Evolutionary conservation across 2,888 invertebrate genomes (phyloP), one percentile per base, ranked within the genome.

Genomic region (Drosophila yooni): DNA sequence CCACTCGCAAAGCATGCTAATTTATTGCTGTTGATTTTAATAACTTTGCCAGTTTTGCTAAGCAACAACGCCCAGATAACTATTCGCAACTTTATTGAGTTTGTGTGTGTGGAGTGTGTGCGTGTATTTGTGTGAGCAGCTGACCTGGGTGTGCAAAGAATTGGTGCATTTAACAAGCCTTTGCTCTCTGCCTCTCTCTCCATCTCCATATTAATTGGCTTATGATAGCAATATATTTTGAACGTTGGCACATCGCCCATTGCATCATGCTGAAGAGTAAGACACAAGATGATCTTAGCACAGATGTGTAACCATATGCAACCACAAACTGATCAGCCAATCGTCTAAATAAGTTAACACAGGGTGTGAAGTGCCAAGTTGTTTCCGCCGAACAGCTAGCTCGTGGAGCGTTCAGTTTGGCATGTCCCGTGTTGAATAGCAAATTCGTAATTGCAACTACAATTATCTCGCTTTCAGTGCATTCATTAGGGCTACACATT

Each of bases 1-100:
- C 8, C 58, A 67, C 34, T 34, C 77, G 80, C 88, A 88, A 83
- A 83, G 83, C 77, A 88, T 88, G 86, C 81, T 85, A 83, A 84
- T 84, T 88, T 84, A 84, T 84, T 80, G 88, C 86, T 81, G 88
- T 85, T 85, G 88, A 84, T 88, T 84, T 84, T 84, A 83, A 88
- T 84, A 88, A 82, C 81, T 82, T 77, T 73, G 69, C 76, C 67
- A 62, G 65, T 61, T 79, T 76, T 70, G 64, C 54, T 58, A 68
- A 69, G 75, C 75, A 74, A 74, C 64, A 69, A 64, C 46, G 64
- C 77, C 81, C 74, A 79, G 70, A 76, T 80, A 82, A 88, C 74
- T 80, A 80, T 77, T 83, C 74, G 65, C 64, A 77, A 74, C 68
- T 70, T 72, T 80, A 80, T 80, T 80, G 76, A 50, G 68, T 62